Conservation (phyloP, 2,113 vertebrate species). For the Petaurus breviceps region DNA sequence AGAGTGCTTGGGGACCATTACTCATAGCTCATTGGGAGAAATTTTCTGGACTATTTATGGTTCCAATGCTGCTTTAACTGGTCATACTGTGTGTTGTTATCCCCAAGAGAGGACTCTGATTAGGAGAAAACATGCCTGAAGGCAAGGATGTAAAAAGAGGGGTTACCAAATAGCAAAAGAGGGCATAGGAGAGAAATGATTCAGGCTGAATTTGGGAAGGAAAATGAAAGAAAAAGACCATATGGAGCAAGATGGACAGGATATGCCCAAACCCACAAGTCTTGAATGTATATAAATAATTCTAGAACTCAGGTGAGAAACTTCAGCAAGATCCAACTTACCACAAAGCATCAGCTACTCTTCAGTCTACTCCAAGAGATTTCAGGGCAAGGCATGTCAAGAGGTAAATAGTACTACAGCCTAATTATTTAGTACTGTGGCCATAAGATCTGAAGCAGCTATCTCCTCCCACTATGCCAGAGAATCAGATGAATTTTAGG, state of each 20-base stretch:
- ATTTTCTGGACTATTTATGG: neutral
- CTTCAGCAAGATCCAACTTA: neutral
- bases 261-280: neutral
- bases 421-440: neutral
- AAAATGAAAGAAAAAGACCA: neutral
- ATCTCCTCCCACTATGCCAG: neutral
- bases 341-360: neutral
- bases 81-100: neutral
- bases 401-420: neutral
- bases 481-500: neutral
- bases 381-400: neutral
- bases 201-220: neutral
- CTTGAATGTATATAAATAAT: neutral
- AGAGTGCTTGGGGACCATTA: neutral
- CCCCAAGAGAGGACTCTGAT: neutral
- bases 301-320: neutral
- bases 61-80: neutral
- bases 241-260: neutral
- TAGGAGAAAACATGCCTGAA: neutral
- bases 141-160: neutral
- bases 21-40: neutral
- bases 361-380: neutral
- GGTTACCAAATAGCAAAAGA: neutral
- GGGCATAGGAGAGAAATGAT: neutral
- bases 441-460: neutral